Evolutionary conservation across 2,797 vertebrate genomes (phyloP).

Genomic region (Paramormyrops hopkinsi): DNA sequence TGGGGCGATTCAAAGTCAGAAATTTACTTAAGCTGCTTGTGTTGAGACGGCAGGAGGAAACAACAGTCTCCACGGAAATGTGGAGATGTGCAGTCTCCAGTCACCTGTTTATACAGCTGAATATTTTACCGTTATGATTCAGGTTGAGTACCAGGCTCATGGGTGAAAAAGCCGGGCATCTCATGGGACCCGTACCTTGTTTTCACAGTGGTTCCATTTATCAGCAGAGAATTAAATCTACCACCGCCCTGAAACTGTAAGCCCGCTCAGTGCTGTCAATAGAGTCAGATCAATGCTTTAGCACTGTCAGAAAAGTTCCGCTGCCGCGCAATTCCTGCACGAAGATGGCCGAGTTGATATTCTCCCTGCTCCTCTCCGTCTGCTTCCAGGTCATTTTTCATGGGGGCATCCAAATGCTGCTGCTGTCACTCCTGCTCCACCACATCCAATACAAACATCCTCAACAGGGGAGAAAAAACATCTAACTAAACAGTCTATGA

Average conservation of each 20-base stretch:
- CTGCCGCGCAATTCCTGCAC: neutral
- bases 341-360: neutral
- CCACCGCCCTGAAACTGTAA: neutral
- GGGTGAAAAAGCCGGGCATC: neutral
- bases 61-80: neutral
- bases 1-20: neutral
- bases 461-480: slow-evolving; percentile 26
- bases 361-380: neutral
- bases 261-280: neutral
- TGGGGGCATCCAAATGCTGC: neutral
- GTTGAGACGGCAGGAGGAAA: neutral
- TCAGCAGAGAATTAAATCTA: neutral
- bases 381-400: slow-evolving; percentile 7
- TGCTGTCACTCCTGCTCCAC: neutral
- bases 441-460: slow-evolving; percentile 37
- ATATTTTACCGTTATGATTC: neutral
- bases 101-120: neutral
- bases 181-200: neutral
- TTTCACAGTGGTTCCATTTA: neutral
- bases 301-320: neutral
- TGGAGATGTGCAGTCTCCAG: neutral
- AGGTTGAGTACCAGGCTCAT: neutral
- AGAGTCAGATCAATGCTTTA: neutral
- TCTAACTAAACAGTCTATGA: slow-evolving; percentile 58
- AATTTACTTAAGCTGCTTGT: neutral